These are phyloP conservation scores for Amblyopsis rosae DNA, from an alignment of 2,113 vertebrate genomes.

Conservation along the genomic window DNA sequence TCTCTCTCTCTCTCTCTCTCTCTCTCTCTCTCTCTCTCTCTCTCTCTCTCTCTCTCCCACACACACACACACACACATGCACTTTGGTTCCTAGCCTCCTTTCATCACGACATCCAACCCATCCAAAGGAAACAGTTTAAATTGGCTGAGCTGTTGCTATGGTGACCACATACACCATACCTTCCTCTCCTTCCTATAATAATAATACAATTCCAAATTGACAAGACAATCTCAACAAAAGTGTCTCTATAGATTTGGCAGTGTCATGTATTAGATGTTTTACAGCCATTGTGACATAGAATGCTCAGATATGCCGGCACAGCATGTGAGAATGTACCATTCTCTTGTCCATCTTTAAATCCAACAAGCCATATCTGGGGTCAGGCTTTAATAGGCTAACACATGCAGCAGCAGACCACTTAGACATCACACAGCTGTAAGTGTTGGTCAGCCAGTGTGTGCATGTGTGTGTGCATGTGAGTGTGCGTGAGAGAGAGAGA, in stretches of 20 bases:
- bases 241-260: no score
- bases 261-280: no score
- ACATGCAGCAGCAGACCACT: no score
- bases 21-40: constrained; percentile 33
- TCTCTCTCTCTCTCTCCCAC: constrained; percentile 40
- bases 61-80: constrained; percentile 11
- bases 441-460: no score
- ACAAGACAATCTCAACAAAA: neutral
- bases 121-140: neutral
- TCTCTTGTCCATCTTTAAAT: constrained; percentile 18
- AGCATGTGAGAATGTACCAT: no score
- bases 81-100: neutral
- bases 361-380: no score
- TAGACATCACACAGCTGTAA: no score
- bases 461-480: no score
- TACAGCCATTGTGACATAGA: no score
- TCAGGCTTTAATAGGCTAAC: no score
- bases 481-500: no score
- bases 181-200: constrained; percentile 21
- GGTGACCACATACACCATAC: constrained; percentile 26
- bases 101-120: constrained; percentile 26
- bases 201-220: neutral
- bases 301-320: no score
- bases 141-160: constrained; percentile 44
- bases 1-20: constrained; percentile 13